Evolutionary conservation across 1,140 invertebrate genomes (phyloP), one percentile per base, ranked within the genome.

Genomic region (Plodia interpunctella): DNA sequence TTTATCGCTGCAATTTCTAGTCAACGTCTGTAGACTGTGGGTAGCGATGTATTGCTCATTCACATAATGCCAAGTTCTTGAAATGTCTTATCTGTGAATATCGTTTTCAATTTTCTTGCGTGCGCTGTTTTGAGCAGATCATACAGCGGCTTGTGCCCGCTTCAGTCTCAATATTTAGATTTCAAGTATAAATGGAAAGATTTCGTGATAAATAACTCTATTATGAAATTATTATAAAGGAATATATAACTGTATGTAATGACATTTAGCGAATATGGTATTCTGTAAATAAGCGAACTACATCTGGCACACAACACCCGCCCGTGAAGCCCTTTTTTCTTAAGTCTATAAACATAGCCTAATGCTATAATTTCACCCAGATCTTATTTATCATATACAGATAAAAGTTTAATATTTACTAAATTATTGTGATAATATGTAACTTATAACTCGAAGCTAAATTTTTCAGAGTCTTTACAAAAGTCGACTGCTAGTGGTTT

Each of bases 391-490:
- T 15, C 30, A 9, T 44, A 44, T 44, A 44, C 38, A 44, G 38
- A 44, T 0, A 15, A 53, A 38, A 38, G 54, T 54, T 49, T 30
- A 56, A 59, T 63, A 64, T 71, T 62, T 69, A 81, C 62, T 74
- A 72, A 83, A 81, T 80, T 72, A 82, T 76, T 87, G 83, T 87
- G 80, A 85, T 87, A 84, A 32, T 32, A 10, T 10, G 4, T 28
- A 28, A 28, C 3, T 28, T 76, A 59, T 71, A 73, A 75, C 70
- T 77, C 59, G 70, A 71, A 74, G 70, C 76, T 67, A 68, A 78
- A 75, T 66, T 73, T 84, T 82, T 84, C 83, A 74, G 78, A 82
- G 71, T 86, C 76, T 87, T 81, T 83, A 85, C 84, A 85, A 79
- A 72, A 71, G 76, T 78, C 76, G 72, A 74, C 68, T 79, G 80